These are phyloP conservation scores for Metaphire vulgaris DNA, from an alignment of 1,140 invertebrate species.

Conservation along the genomic window DNA sequence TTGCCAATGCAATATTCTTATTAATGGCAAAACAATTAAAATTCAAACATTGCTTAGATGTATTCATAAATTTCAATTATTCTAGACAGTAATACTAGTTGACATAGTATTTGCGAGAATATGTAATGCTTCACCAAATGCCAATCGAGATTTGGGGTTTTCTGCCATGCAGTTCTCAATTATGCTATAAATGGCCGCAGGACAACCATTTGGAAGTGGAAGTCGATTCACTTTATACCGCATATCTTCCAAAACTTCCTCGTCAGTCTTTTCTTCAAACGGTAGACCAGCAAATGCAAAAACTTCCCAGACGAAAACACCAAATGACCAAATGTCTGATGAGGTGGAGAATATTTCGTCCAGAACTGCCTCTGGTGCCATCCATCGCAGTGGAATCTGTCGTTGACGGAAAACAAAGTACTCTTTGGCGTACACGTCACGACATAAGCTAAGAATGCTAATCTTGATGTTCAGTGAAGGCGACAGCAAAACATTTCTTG, in stretches of 20 bases:
- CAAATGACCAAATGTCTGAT: conserved; percentile 49
- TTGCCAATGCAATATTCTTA: no score
- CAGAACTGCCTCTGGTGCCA: conserved; percentile 77
- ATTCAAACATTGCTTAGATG: no score
- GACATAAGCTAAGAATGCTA: conserved; percentile 68
- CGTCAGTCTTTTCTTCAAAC: conserved; percentile 40
- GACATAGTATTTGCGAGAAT: no score
- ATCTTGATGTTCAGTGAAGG: conserved; percentile 71
- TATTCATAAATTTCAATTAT: no score
- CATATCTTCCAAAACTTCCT: conserved; percentile 60
- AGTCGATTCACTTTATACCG: conserved; percentile 5
- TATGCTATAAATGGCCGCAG: background rate
- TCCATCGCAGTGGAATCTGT: conserved; percentile 73
- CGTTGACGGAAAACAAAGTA: conserved; percentile 58
- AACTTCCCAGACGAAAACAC: conserved; percentile 51
- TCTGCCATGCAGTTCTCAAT: conserved; percentile 8
- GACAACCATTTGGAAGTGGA: background rate
- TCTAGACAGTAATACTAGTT: no score
- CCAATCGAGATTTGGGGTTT: conserved; percentile 40
- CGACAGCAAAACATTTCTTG: conserved; percentile 83
- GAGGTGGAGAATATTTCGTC: conserved; percentile 62
- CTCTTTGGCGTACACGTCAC: conserved; percentile 77
- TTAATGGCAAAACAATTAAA: no score
- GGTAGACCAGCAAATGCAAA: conserved; percentile 46
- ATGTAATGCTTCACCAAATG: no score